Base-by-base conservation (phyloP, 2,113 vertebrate species). In the Sinosuthora webbiana region DNA sequence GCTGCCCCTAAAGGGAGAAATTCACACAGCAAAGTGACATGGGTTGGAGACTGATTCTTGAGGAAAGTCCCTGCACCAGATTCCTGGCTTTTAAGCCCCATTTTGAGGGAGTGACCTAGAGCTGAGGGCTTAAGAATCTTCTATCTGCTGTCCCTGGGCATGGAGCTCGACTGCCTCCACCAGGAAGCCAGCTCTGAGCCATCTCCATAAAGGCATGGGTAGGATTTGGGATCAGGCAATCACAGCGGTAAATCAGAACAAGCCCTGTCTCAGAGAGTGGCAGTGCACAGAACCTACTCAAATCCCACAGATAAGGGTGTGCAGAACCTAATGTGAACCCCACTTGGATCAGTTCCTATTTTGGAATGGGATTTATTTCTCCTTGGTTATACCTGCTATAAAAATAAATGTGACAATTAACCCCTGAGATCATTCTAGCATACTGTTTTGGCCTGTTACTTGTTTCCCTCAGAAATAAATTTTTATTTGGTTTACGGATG, bases 351-450 rank as follows among this genome's bases (percentile, higher is more conserved):
- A 64, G 64, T 39, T 60, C 39, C 21, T 78, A 11, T 68, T 75
- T 69, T 86, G 71, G 92, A 77, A 88, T 84, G 92, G 57, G 78
- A 71, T 27, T 73, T 93, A 84, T 69, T 85, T 67, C 90, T 95
- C 92, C 42, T 87, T 44, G 69, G 53, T 49, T 57, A 57, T 42
- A 69, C 73, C 75, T 92, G 83, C 84, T 95, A 95, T 94, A 96
- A 95, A 98, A 97, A 93, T 96, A 94, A 94, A 94, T 83, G 87
- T 83, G 89, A 95, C 67, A 0, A 95, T 94, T 96, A 90, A 93
- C 94, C 96, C 97, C 98, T 96, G 97, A 98, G 97, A 93, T 94
- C 94, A 87, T 92, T 78, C 97, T 96, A 93, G 91, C 92, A 30
- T 44, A 79, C 62, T 35, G 89, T 73, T 80, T 95, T 83, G 96